A percentile compares a stretch with the other conserved stretches of the same genome.
phyloP scores from a whole-genome alignment of 2,113 vertebrate genomes.

The Odocoileus virginianus region DNA sequence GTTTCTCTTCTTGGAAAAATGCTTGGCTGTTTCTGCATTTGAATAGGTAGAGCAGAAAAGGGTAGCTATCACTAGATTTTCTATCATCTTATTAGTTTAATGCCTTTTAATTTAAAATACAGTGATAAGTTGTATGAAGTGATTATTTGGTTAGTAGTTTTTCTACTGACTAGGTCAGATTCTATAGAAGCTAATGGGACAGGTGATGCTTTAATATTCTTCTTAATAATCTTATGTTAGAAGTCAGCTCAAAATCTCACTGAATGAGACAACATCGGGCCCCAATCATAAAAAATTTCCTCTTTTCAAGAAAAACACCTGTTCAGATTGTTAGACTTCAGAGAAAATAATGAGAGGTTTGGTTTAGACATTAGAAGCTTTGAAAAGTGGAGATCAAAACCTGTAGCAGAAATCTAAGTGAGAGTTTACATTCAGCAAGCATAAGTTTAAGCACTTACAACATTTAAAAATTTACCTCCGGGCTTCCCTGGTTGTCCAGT shows the following conservation, averaged over 20 bases:
- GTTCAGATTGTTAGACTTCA: background rate
- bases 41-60: background rate
- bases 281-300: background rate
- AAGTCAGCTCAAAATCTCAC: constrained; percentile 17
- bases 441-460: background rate
- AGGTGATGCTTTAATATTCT: background rate
- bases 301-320: background rate
- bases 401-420: background rate
- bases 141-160: background rate
- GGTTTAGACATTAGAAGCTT: background rate
- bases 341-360: background rate
- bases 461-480: background rate
- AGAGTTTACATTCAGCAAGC: background rate
- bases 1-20: background rate
- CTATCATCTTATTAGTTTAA: background rate
- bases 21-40: background rate
- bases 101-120: constrained; percentile 32
- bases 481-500: background rate
- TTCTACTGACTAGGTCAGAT: background rate
- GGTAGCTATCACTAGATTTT: background rate
- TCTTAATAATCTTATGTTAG: background rate
- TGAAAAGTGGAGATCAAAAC: background rate
- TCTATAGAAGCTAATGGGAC: background rate
- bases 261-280: background rate
- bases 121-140: background rate